Evolutionary conservation across 1,140 invertebrate genomes (phyloP).

Genomic region (Mactra quadrangularis): DNA sequence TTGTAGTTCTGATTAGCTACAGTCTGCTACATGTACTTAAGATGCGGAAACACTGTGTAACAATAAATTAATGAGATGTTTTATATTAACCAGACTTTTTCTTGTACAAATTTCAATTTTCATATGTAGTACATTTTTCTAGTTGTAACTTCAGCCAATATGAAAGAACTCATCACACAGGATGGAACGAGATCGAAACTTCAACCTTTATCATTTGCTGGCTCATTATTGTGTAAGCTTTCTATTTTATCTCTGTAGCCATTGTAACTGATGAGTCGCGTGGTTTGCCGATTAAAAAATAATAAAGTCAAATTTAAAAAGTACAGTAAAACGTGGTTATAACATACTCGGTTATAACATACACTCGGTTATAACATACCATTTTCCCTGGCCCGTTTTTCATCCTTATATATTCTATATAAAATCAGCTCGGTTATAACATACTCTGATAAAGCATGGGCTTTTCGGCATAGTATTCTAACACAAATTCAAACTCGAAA

Average conservation of each 20-base stretch:
- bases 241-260: background rate
- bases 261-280: too few species aligned
- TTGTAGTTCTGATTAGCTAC: too few species aligned
- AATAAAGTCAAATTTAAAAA: too few species aligned
- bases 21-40: too few species aligned
- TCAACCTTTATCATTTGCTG: background rate
- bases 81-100: background rate
- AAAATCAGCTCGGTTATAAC: too few species aligned
- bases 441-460: background rate
- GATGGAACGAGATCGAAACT: background rate
- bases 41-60: too few species aligned
- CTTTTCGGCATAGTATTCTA: background rate
- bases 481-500: background rate
- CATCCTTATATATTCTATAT: too few species aligned
- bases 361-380: background rate
- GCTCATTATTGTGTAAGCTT: conserved; percentile 19
- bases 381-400: background rate
- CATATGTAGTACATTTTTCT: background rate
- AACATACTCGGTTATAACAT: too few species aligned
- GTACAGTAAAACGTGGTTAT: too few species aligned
- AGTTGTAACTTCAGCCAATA: background rate
- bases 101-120: background rate
- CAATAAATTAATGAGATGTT: background rate
- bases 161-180: background rate
- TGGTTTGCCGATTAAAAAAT: background rate